A percentile compares a stretch with the other conserved stretches of the same genome.
These are phyloP conservation scores for Psilanteris sp. DNA, from an alignment of 1,140 invertebrate species.

Conservation along the genomic window DNA sequence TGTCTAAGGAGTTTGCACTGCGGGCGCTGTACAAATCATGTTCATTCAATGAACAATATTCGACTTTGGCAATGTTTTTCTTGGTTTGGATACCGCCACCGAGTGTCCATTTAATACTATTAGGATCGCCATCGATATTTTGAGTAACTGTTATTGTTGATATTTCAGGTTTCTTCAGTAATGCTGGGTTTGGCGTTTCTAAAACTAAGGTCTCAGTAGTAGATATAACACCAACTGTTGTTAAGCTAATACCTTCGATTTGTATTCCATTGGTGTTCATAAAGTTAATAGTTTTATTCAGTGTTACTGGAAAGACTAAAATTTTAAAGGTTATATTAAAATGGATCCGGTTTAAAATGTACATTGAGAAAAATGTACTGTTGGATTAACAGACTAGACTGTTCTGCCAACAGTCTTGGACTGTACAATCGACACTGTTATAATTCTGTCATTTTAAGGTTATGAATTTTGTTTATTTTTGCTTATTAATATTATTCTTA, in stretches of 20 bases:
- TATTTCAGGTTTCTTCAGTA: constrained; percentile 35
- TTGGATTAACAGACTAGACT: too few relatives aligned
- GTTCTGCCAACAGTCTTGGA: too few relatives aligned
- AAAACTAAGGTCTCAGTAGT: too few relatives aligned
- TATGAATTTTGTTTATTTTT: too few relatives aligned
- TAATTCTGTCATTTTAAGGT: too few relatives aligned
- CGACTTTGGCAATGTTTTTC: constrained; percentile 70
- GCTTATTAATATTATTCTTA: too few relatives aligned
- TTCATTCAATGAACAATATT: constrained; percentile 85
- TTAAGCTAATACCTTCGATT: constrained; percentile 88
- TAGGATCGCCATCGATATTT: constrained; percentile 88
- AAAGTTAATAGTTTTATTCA: constrained; percentile 75
- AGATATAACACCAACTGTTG: constrained; percentile 86
- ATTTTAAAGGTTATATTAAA: too few relatives aligned
- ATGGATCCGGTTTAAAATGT: too few relatives aligned
- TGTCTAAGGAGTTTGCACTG: constrained; percentile 82
- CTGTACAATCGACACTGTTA: too few relatives aligned
- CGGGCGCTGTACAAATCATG: constrained; percentile 86
- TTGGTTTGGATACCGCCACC: constrained; percentile 74
- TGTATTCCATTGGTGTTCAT: constrained; percentile 87
- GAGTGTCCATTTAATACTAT: constrained; percentile 89
- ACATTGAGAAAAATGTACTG: too few relatives aligned
- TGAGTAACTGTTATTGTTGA: constrained; percentile 87
- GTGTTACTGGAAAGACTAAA: constrained; percentile 74
- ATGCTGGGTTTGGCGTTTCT: constrained; percentile 74